Percentiles rank a stretch among this genome's conserved stretches.
Evolutionary conservation across 2,797 vertebrate genomes (phyloP).

Genomic region (Etheostoma nigrum): DNA sequence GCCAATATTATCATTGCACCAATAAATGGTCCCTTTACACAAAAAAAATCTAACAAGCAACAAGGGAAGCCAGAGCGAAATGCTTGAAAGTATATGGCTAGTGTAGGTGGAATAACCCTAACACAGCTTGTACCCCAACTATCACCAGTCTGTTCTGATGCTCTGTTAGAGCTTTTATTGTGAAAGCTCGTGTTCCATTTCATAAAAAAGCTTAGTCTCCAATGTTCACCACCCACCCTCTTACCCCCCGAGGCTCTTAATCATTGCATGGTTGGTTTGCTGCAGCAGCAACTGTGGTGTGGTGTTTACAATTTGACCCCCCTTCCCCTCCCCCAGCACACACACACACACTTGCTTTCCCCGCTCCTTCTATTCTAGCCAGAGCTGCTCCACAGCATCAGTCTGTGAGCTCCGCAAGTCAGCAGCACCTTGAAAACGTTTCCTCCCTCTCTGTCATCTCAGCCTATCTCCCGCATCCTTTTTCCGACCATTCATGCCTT

Average conservation of each 20-base stretch:
- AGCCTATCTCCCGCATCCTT: constrained; percentile 69
- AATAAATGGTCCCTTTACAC: neutral
- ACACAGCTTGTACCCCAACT: constrained; percentile 15
- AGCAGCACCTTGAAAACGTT: constrained; percentile 83
- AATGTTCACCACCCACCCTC: constrained; percentile 68
- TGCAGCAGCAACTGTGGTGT: constrained; percentile 89
- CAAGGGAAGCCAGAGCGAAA: neutral
- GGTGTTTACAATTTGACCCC: constrained; percentile 85
- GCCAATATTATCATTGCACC: neutral
- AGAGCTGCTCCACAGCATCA: constrained; percentile 86
- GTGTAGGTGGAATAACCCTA: constrained; percentile 42
- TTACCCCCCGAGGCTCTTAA: constrained; percentile 70
- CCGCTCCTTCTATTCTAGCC: constrained; percentile 57
- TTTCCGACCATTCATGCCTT: constrained; percentile 85
- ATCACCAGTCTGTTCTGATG: constrained; percentile 14
- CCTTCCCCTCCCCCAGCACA: constrained; percentile 51
- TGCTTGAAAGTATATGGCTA: constrained; percentile 26
- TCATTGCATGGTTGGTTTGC: constrained; percentile 89
- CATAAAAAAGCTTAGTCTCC: constrained; percentile 72
- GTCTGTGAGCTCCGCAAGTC: constrained; percentile 85
- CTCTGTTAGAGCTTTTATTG: constrained; percentile 70
- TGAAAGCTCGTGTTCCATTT: constrained; percentile 72
- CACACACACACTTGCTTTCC: constrained; percentile 51
- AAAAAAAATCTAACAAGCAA: constrained; percentile 5
- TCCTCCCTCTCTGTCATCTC: constrained; percentile 69